Evolutionary conservation across 2,888 invertebrate genomes (phyloP), one percentile per base, ranked within the genome.

Genomic region (Nymphalis urticae): DNA sequence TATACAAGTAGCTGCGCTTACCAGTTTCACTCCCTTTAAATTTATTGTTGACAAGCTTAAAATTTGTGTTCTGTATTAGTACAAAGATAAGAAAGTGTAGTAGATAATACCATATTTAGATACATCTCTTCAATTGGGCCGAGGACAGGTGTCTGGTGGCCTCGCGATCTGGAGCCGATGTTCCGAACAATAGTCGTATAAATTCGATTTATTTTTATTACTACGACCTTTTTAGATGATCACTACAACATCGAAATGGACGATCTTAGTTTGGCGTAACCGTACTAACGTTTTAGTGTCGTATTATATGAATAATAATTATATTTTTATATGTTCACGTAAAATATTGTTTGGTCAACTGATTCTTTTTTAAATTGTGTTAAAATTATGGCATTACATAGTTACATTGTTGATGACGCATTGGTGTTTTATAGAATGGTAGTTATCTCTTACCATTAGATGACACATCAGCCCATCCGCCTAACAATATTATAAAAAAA

Each of bases 131-230:
- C 51, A 56, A 66, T 66, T 66, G 63, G 42, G 66, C 81, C 82
- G 79, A 76, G 78, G 81, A 82, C 86, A 86, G 85, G 86, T 87
- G 85, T 85, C 85, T 78, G 79, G 69, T 75, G 76, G 79, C 77
- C 76, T 76, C 76, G 79, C 66, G 75, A 77, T 53, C 13, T 53
- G 16, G 53, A 24, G 64, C 48, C 63, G 62, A 56, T 66, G 54
- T 27, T 48, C 62, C 36, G 68, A 64, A 70, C 73, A 73, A 68
- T 68, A 62, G 64, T 62, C 62, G 68, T 68, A 68, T 62, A 58
- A 72, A 72, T 67, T 75, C 69, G 62, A 68, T 77, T 76, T 75
- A 83, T 82, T 85, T 83, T 82, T 82, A 81, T 80, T 77, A 73
- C 75, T 68, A 70, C 73, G 76, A 75, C 76, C 75, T 75, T 75